Evolutionary conservation across 2,797 vertebrate genomes (phyloP).

Genomic region (Pipistrellus pygmaeus): DNA sequence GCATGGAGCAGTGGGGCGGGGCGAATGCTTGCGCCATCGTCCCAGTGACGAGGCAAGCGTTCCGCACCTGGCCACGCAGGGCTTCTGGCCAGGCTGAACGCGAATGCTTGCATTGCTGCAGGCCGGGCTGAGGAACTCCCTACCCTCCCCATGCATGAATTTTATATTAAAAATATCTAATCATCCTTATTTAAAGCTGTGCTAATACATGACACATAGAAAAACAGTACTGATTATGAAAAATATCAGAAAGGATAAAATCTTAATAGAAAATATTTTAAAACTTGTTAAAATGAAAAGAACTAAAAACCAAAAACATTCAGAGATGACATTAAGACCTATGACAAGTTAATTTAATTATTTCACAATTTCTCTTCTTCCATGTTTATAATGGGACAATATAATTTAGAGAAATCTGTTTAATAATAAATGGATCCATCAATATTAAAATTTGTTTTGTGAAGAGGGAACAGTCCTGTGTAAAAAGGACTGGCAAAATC

Average conservation of each 20-base stretch:
- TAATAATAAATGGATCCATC: conserved; percentile 47
- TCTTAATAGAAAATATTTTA: conserved; percentile 1
- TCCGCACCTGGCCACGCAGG: too few species aligned
- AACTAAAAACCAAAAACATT: conserved; percentile 48
- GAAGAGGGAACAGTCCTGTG: background rate
- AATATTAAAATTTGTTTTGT: conserved; percentile 69
- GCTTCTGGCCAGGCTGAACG: too few species aligned
- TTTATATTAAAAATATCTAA: too few species aligned
- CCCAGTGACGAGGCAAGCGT: too few species aligned
- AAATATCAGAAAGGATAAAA: conserved; percentile 20
- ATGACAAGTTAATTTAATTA: conserved; percentile 64
- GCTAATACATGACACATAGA: background rate
- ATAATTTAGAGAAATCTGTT: conserved; percentile 49
- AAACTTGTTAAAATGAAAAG: conserved; percentile 47
- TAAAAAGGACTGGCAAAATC: conserved; percentile 39
- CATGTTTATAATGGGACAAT: background rate
- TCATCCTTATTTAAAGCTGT: conserved; percentile 46
- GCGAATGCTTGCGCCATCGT: too few species aligned
- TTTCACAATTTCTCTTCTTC: conserved; percentile 12
- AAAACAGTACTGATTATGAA: conserved; percentile 47
- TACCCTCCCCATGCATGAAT: too few species aligned
- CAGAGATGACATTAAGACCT: conserved; percentile 43
- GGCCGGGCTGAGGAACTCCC: too few species aligned
- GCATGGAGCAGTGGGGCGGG: too few species aligned
- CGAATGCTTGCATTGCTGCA: too few species aligned